Base-by-base conservation (phyloP, 2,797 vertebrate genomes). In the Fringilla coelebs region DNA sequence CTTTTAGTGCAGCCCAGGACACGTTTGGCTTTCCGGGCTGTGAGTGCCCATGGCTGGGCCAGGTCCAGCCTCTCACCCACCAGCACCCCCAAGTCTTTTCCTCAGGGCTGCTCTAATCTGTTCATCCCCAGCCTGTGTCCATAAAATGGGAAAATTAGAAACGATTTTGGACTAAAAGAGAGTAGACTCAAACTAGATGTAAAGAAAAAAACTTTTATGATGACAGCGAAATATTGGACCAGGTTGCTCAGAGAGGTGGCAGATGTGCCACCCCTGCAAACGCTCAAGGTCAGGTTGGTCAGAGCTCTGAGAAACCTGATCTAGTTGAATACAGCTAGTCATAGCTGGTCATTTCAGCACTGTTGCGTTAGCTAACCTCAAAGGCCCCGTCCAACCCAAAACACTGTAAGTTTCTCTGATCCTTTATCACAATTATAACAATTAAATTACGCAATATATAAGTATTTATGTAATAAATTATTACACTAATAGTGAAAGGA, bases 221-320 rank as follows among this genome's bases (percentile, higher is more conserved):
- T 25, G 18, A 9, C 24, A 32, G 9, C 38, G 20, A 54, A 81
- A 78, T 24, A 78, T 4, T 54, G 24, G 12, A 28, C 51, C 2
- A 45, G 9, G 21, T 13, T 65, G 6, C 32, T 32, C 43, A 49
- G 13, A 66, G 9, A 65, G 6, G 13, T 16, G 8, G 10, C 8
- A 43, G 13, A 48, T 43, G 7, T 8, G 17, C 13, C 22, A 72
- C 13, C 4, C 20, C 24, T 40, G 4, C 20, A 80, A 75, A 49
- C 0, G 6, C 17, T 43, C 17, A 51, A 17, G 10, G 24, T n/a
- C 40, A 60, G 21, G 11, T 0, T 83, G 16, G 18, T 19, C 1
- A 1, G n/a, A 43, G 7, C 13, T 68, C 19, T 36, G 13, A 80
- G 46, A 11, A 83, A 60, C 8, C 14, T 31, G 9, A 43, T 43